Evolutionary conservation across 2,113 vertebrate species (phyloP).

Genomic region (Hemicordylus capensis): DNA sequence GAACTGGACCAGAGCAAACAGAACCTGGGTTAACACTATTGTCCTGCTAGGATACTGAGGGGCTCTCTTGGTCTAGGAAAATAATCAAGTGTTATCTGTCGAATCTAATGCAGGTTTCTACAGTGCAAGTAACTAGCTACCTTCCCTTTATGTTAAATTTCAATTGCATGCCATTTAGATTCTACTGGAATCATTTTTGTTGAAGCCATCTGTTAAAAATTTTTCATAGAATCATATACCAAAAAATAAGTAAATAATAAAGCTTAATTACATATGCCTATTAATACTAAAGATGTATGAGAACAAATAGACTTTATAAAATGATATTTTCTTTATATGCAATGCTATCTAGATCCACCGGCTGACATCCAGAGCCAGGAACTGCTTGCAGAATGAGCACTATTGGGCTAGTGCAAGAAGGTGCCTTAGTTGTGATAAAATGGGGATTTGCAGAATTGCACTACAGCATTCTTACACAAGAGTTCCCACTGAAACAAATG

Average conservation of each 20-base stretch:
- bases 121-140: slow-evolving; percentile 19
- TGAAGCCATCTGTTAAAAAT: slow-evolving; percentile 13
- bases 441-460: too few species aligned
- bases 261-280: neutral
- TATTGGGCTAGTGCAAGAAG: too few species aligned
- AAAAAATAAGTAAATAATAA: slow-evolving; percentile 21
- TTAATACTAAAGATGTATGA: neutral
- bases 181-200: neutral
- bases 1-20: neutral
- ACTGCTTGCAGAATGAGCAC: too few species aligned
- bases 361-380: too few species aligned
- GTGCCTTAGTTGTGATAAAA: too few species aligned
- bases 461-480: too few species aligned
- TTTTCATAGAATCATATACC: slow-evolving; percentile 7
- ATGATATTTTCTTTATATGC: neutral
- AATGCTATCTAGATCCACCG: neutral
- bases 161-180: neutral
- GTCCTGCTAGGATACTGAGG: neutral
- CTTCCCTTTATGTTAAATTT: neutral
- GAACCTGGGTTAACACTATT: neutral
- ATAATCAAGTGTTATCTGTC: neutral
- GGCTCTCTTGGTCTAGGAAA: neutral
- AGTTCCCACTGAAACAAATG: too few species aligned
- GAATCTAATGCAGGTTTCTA: neutral
- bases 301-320: neutral